Evolutionary conservation across 2,797 vertebrate genomes (phyloP), one percentile per base, ranked within the genome.

Genomic region (Eulemur coronatus): DNA sequence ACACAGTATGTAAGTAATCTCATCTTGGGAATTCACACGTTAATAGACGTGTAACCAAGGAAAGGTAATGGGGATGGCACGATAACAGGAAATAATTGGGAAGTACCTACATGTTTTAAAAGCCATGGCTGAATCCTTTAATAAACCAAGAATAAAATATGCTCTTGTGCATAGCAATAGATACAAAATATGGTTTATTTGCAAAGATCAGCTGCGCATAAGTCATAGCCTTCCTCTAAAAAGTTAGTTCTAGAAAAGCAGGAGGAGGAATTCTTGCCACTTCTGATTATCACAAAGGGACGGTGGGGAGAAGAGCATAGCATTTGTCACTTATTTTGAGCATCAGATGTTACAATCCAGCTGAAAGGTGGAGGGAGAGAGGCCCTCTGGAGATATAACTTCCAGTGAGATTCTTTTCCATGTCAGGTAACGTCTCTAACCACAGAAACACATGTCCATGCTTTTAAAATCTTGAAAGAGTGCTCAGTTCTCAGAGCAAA

Each of bases 401-500:
- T 57, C 63, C 33, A 22, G 14, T 43, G 43, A 96, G 50, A 30
- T n/a, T 61, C 28, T 61, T 95, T 55, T 35, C 20, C 24, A 28
- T 0, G 10, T 69, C 67, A 73, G 12, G 18, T 30, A 20, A 22
- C 5, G 33, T 76, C 48, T 89, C 30, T 87, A 84, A 78, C 41
- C 65, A 61, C 33, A 90, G 69, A 14, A 57, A 52, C 3, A 4
- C 7, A 12, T 80, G 35, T 41, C 41, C 61, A 17, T 0, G 1
- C 52, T 95, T 82, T 67, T 35, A 52, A 76, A 73, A 28, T n/a
- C 75, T 86, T 0, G 1, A 69, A 61, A 63, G 33, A 33, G 13
- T 41, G 41, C 28, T 95, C 63, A 70, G 52, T 89, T 88, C 79
- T 69, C 76, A 89, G 2, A 59, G 18, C 20, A 86, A 30, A 96